Percentiles rank a stretch among this genome's conserved stretches.
Evolutionary conservation across 2,888 invertebrate genomes (phyloP).

Genomic region (Dione juno): DNA sequence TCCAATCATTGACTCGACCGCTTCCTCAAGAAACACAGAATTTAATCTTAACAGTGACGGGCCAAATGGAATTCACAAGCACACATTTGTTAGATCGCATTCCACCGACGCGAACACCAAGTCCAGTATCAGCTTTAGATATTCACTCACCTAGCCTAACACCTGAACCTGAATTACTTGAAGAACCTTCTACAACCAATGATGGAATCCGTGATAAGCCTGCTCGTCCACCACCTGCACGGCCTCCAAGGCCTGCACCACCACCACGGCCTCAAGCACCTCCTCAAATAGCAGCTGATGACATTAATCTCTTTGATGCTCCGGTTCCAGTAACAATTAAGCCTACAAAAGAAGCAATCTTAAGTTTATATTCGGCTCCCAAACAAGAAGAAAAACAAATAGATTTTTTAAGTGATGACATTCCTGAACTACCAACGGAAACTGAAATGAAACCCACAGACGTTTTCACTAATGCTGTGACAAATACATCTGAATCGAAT

Average conservation of each 20-base stretch:
- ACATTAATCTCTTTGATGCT: slow-evolving; percentile 84
- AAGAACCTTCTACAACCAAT: slow-evolving; percentile 59
- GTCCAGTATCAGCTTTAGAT: slow-evolving; percentile 92
- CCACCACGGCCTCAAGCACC: slow-evolving; percentile 78
- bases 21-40: slow-evolving; percentile 92
- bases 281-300: slow-evolving; percentile 57
- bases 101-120: slow-evolving; percentile 93
- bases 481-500: slow-evolving; percentile 38
- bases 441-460: slow-evolving; percentile 47
- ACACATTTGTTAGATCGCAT: slow-evolving; percentile 91
- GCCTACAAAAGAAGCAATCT: slow-evolving; percentile 84
- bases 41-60: slow-evolving; percentile 92
- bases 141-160: slow-evolving; percentile 94
- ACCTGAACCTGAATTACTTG: slow-evolving; percentile 81
- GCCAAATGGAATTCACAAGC: slow-evolving; percentile 94
- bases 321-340: slow-evolving; percentile 77
- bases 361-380: slow-evolving; percentile 82
- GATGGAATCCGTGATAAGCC: slow-evolving; percentile 76
- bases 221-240: slow-evolving; percentile 62
- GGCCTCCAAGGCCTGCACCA: slow-evolving; percentile 71
- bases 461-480: slow-evolving; percentile 55
- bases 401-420: slow-evolving; percentile 84
- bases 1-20: slow-evolving; percentile 82
- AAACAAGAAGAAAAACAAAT: slow-evolving; percentile 74
- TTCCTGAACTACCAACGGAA: slow-evolving; percentile 59